Evolutionary conservation across 2,797 vertebrate genomes (phyloP).

Genomic region (Hyperoplus lanceolatus): DNA sequence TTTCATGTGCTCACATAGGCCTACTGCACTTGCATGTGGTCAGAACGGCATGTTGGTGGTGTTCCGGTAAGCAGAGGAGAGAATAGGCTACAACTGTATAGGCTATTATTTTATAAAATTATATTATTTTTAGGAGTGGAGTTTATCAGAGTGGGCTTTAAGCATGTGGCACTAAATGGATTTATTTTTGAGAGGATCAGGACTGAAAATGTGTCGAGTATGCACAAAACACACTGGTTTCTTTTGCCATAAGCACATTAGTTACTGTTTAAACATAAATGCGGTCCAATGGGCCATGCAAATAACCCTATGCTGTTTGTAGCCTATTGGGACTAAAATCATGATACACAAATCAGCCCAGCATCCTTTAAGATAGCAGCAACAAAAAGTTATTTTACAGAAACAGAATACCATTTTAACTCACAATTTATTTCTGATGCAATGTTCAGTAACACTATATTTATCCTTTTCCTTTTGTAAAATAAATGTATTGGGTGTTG

Average conservation of each 20-base stretch:
- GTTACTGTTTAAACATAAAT: too few relatives aligned
- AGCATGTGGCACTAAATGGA: not conserved
- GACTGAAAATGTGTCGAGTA: not conserved
- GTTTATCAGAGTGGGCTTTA: not conserved
- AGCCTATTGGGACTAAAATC: not conserved
- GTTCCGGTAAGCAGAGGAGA: not conserved
- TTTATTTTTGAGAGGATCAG: not conserved
- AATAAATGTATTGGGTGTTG: not conserved
- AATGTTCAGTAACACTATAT: not conserved
- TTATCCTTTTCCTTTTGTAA: not conserved
- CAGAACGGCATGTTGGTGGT: not conserved
- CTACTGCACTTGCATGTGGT: slow-evolving; percentile 7
- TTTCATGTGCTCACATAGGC: slow-evolving; percentile 48
- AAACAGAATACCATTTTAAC: not conserved
- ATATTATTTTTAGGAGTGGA: not conserved
- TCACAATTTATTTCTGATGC: not conserved
- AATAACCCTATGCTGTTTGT: not conserved
- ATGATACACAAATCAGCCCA: not conserved
- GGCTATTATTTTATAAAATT: too few relatives aligned
- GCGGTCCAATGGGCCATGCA: not conserved
- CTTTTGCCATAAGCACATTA: not conserved
- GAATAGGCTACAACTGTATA: too few relatives aligned
- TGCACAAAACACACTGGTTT: not conserved
- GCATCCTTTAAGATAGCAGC: not conserved
- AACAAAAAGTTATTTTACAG: not conserved